These are phyloP conservation scores for Megalops cyprinoides DNA, from an alignment of 2,797 vertebrate genomes.

Conservation along the genomic window DNA sequence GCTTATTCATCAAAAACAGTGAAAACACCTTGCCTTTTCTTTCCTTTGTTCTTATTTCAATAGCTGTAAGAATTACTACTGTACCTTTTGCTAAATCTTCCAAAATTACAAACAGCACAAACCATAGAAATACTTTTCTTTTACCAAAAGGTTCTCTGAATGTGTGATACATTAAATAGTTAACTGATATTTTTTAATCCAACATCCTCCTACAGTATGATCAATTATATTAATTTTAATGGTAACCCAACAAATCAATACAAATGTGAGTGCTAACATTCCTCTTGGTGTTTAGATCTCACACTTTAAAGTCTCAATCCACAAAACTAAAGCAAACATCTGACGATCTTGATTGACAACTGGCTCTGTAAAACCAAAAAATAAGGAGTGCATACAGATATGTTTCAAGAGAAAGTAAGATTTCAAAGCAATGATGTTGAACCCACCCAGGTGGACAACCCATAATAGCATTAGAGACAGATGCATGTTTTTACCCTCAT, in stretches of 20 bases:
- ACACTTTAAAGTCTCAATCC: not conserved
- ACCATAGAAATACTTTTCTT: not conserved
- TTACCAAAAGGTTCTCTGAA: slow-evolving; percentile 3
- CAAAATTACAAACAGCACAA: slow-evolving; percentile 38
- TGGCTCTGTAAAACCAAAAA: slow-evolving; percentile 19
- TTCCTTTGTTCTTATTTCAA: slow-evolving; percentile 3
- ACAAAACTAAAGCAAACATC: not conserved
- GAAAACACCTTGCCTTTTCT: slow-evolving; percentile 51
- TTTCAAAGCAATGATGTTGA: not conserved
- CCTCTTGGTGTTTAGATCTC: not conserved
- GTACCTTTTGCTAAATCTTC: not conserved
- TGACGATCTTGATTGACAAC: slow-evolving; percentile 28
- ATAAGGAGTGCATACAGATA: slow-evolving; percentile 41
- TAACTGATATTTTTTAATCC: not conserved
- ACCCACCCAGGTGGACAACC: not conserved
- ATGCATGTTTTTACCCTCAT: too few relatives aligned
- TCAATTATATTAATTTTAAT: too few relatives aligned
- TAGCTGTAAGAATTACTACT: not conserved
- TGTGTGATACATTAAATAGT: not conserved
- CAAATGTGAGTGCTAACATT: not conserved
- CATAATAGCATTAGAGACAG: not conserved
- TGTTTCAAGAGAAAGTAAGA: slow-evolving; percentile 14
- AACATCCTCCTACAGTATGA: not conserved
- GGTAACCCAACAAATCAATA: not conserved
- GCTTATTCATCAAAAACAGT: slow-evolving; percentile 74